These are phyloP conservation scores for Siniperca knerii DNA, from an alignment of 2,113 vertebrate genomes.

Conservation along the genomic window DNA sequence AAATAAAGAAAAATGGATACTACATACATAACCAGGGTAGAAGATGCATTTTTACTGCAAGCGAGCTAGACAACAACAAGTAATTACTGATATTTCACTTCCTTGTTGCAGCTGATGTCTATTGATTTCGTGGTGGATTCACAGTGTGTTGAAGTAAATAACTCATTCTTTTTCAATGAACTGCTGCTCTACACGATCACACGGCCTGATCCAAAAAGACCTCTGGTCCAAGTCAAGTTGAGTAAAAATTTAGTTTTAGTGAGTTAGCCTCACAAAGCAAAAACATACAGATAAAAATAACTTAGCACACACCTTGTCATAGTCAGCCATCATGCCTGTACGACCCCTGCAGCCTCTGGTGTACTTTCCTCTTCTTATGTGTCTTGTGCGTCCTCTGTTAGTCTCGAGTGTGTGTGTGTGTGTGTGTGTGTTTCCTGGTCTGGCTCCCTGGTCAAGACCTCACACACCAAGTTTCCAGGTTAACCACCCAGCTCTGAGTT, in stretches of 20 bases:
- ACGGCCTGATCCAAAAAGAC: constrained; percentile 16
- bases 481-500: no score
- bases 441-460: no score
- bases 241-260: background rate
- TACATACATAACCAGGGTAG: constrained; percentile 14
- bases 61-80: constrained; percentile 10
- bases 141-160: constrained; percentile 42
- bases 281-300: background rate
- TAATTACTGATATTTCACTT: constrained; percentile 42
- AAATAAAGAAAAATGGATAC: constrained; percentile 27
- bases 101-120: constrained; percentile 47
- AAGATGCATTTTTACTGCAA: constrained; percentile 25
- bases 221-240: background rate
- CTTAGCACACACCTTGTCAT: background rate
- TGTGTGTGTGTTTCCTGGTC: no score
- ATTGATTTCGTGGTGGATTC: constrained; percentile 58
- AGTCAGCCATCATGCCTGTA: no score
- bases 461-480: no score
- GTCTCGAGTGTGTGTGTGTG: no score
- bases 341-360: no score
- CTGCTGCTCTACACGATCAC: constrained; percentile 16
- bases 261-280: background rate
- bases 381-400: no score
- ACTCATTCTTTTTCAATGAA: constrained; percentile 17
- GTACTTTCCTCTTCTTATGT: no score